These are phyloP conservation scores for Formica aserva DNA, from an alignment of 2,888 invertebrate species.

Conservation along the genomic window DNA sequence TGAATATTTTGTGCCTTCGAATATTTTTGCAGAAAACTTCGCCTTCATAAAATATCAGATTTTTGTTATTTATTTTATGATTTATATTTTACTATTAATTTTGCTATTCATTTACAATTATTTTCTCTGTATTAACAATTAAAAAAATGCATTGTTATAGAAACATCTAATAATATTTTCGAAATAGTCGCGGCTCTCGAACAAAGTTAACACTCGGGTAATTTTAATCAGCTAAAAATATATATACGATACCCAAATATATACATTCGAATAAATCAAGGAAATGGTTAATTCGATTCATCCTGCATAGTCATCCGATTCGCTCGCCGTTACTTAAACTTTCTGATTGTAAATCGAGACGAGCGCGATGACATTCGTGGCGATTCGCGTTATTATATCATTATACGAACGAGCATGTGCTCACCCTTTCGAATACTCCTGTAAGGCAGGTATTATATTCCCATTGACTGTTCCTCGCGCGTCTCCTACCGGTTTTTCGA, in stretches of 20 bases:
- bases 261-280: background rate
- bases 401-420: conserved; percentile 37
- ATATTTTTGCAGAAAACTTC: background rate
- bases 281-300: conserved; percentile 25
- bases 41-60: background rate
- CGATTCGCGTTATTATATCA: conserved; percentile 46
- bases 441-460: conserved; percentile 46
- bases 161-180: background rate
- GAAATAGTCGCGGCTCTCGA: background rate
- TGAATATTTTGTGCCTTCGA: background rate
- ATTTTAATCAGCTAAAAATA: background rate
- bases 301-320: conserved; percentile 10
- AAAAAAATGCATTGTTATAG: background rate
- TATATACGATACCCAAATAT: background rate
- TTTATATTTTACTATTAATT: too few species aligned
- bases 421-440: conserved; percentile 35
- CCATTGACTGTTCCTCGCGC: conserved; percentile 46
- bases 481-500: conserved; percentile 44
- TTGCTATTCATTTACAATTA: background rate
- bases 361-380: conserved; percentile 40
- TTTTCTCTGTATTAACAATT: background rate
- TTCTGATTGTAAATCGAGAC: conserved; percentile 38
- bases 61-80: background rate
- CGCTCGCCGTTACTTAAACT: conserved; percentile 16
- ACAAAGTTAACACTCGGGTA: background rate